Evolutionary conservation across 2,797 vertebrate species (phyloP).

Genomic region (Pelodytes ibericus): DNA sequence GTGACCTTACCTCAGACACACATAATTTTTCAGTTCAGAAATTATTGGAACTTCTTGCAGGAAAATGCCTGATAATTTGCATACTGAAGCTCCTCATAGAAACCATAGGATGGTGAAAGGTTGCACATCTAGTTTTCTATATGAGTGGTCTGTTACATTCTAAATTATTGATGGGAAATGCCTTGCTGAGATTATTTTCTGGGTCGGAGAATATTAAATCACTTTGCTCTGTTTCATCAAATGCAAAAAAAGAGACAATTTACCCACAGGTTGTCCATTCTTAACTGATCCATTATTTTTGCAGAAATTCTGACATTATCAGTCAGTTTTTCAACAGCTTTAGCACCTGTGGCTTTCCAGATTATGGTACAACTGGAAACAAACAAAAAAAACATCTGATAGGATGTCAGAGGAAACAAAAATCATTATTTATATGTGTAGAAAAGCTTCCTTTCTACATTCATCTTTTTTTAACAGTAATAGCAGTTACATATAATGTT

Average conservation of each 20-base stretch:
- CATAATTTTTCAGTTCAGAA: slow-evolving; percentile 40
- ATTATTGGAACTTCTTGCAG: slow-evolving; percentile 31
- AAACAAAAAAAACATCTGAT: too few species aligned
- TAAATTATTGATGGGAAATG: slow-evolving; percentile 19
- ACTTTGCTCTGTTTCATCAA: neutral
- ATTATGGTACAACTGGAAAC: neutral
- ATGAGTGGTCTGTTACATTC: slow-evolving; percentile 18
- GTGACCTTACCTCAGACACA: slow-evolving; percentile 42
- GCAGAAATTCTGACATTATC: neutral
- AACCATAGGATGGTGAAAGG: slow-evolving; percentile 7
- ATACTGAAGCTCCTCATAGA: slow-evolving; percentile 21
- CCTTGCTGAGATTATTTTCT: slow-evolving; percentile 19
- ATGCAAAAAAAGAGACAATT: slow-evolving; percentile 4
- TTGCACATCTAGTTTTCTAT: slow-evolving; percentile 26
- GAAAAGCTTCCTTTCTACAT: too few species aligned
- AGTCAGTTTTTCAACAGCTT: too few species aligned
- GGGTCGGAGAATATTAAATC: neutral
- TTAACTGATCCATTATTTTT: neutral
- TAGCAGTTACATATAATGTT: too few species aligned
- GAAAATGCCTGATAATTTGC: slow-evolving; percentile 13
- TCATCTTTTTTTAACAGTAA: too few species aligned
- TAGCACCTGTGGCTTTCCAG: neutral
- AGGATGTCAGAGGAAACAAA: neutral
- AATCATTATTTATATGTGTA: neutral
- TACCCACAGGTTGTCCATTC: neutral